phyloP scores from a whole-genome alignment of 2,797 vertebrate genomes.

The Trematomus bernacchii region DNA sequence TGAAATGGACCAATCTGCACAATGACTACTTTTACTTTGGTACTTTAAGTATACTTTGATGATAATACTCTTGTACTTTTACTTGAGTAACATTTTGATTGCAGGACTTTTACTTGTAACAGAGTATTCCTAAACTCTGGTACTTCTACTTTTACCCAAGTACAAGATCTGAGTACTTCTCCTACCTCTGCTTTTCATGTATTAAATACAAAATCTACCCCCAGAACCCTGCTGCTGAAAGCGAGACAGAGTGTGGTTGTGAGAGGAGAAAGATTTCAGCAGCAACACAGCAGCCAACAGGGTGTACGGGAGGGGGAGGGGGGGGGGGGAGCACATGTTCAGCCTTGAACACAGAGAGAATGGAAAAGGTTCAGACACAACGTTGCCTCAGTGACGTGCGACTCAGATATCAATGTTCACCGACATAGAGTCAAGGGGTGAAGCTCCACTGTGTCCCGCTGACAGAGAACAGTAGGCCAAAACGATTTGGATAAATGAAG shows the following conservation, averaged over 20 bases:
- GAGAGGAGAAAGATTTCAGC: conserved; percentile 64
- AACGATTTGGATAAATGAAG: not conserved
- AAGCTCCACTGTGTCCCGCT: conserved; percentile 20
- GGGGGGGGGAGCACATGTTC: conserved; percentile 4
- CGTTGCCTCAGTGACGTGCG: conserved; percentile 66
- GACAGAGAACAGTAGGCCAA: not conserved
- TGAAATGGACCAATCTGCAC: too few relatives aligned
- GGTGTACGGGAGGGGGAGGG: not conserved
- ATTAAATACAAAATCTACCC: conserved; percentile 12
- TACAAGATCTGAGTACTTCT: too few relatives aligned
- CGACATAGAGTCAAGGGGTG: conserved; percentile 55
- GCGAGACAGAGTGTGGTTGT: conserved; percentile 39
- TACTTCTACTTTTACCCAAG: too few relatives aligned
- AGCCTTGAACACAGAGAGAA: conserved; percentile 76
- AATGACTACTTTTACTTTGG: too few relatives aligned
- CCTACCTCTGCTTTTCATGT: too few relatives aligned
- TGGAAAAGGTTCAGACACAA: conserved; percentile 84
- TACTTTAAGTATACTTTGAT: too few relatives aligned
- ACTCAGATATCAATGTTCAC: conserved; percentile 67
- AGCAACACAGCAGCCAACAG: conserved; percentile 3
- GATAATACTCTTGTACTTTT: too few relatives aligned
- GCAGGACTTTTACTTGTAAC: too few relatives aligned
- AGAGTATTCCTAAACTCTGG: too few relatives aligned
- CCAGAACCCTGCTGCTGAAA: conserved; percentile 22
- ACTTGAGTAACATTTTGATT: too few relatives aligned